Evolutionary conservation across 2,888 invertebrate genomes (phyloP).

Genomic region (Hirtodrosophila cameraria): DNA sequence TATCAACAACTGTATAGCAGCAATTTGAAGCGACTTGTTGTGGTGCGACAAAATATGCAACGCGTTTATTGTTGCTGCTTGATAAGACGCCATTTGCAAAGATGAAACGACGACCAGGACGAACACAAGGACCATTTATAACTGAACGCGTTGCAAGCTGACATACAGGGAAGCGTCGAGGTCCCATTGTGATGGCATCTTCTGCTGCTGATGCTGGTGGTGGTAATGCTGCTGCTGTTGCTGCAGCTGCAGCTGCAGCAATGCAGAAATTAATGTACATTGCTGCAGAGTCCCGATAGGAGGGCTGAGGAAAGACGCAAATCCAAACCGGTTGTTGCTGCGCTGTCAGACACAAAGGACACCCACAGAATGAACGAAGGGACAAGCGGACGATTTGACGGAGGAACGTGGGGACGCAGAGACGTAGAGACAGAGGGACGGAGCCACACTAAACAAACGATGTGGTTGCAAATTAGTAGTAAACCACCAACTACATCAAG

Average conservation of each 20-base stretch:
- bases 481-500: constrained; percentile 78
- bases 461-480: constrained; percentile 79
- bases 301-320: constrained; percentile 21
- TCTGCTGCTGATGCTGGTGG: constrained; percentile 19
- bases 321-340: constrained; percentile 51
- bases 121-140: constrained; percentile 62
- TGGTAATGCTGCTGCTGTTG: constrained; percentile 7
- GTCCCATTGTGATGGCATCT: constrained; percentile 44
- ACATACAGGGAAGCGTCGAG: constrained; percentile 51
- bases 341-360: constrained; percentile 71
- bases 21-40: constrained; percentile 7
- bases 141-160: constrained; percentile 52
- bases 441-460: constrained; percentile 74
- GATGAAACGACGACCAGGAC: constrained; percentile 38
- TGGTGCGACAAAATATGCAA: constrained; percentile 47
- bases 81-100: constrained; percentile 62
- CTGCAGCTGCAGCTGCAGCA: constrained; percentile 18
- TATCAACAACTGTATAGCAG: background rate
- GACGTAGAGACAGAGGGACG: constrained; percentile 6
- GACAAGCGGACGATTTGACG: constrained; percentile 4
- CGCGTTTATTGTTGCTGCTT: constrained; percentile 44
- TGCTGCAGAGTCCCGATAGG: constrained; percentile 22
- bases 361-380: constrained; percentile 27
- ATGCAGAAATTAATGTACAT: constrained; percentile 74
- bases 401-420: constrained; percentile 10